Conservation (phyloP, 1,140 invertebrate genomes). For the Pomacea maculata region DNA sequence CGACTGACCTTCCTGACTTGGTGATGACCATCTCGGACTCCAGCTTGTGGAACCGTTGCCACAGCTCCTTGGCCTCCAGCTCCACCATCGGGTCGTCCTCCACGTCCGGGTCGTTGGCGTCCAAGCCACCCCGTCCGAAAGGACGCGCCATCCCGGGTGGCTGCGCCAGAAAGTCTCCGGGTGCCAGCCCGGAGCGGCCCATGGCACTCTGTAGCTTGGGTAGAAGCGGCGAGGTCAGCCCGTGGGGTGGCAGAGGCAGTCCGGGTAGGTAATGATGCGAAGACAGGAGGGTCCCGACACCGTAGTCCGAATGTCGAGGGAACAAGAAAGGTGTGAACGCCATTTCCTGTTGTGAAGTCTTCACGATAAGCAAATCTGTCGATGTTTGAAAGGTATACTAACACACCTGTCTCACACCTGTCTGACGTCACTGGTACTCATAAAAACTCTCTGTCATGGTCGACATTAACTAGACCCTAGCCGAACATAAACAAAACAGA, state of each 20-base stretch:
- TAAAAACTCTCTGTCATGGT: background rate
- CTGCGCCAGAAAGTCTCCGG: constrained; percentile 22
- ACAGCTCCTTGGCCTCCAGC: constrained; percentile 95
- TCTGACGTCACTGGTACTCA: background rate
- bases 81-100: constrained; percentile 97
- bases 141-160: constrained; percentile 11
- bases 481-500: too few species aligned
- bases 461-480: background rate
- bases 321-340: constrained; percentile 24
- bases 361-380: background rate
- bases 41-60: constrained; percentile 98
- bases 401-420: background rate
- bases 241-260: constrained; percentile 9
- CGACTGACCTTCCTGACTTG: constrained; percentile 94
- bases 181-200: constrained; percentile 12
- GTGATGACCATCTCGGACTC: constrained; percentile 99
- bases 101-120: constrained; percentile 85
- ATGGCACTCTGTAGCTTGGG: constrained; percentile 19
- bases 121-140: constrained; percentile 2
- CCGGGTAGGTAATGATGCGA: constrained; percentile 11
- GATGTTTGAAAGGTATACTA: background rate
- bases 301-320: background rate
- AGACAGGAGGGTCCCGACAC: background rate
- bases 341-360: background rate
- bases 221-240: constrained; percentile 12